These are phyloP conservation scores for Limanda limanda DNA, from an alignment of 2,113 vertebrate genomes.

Conservation along the genomic window DNA sequence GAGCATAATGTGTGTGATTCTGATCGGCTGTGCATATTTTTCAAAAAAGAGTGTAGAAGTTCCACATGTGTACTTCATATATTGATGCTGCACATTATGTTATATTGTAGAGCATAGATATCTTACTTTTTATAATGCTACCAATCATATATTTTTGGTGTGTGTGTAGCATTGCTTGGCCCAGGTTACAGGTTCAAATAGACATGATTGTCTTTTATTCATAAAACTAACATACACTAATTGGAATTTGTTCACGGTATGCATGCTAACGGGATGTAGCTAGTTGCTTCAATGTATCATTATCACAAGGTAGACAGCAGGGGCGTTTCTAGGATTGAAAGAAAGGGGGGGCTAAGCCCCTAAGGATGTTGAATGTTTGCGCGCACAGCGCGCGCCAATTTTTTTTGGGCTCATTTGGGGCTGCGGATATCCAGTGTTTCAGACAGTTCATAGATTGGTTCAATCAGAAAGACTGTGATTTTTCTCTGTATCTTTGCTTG, in stretches of 20 bases:
- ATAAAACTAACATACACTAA: neutral
- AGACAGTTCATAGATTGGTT: too few relatives aligned
- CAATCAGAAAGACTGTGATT: too few relatives aligned
- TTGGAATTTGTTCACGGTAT: neutral
- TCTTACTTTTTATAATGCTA: neutral
- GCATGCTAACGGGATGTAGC: too few relatives aligned
- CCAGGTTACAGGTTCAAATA: neutral
- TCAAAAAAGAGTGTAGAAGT: neutral
- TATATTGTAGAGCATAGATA: neutral
- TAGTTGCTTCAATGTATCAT: neutral
- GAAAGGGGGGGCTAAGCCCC: too few relatives aligned
- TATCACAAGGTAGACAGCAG: neutral
- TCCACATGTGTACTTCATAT: neutral
- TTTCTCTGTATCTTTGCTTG: too few relatives aligned
- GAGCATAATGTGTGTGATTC: slow-evolving; percentile 9
- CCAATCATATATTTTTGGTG: neutral
- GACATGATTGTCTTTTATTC: neutral
- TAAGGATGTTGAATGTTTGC: too few relatives aligned
- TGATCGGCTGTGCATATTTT: neutral
- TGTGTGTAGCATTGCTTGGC: neutral
- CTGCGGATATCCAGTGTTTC: too few relatives aligned
- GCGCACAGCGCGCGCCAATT: too few relatives aligned
- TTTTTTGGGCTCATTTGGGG: too few relatives aligned
- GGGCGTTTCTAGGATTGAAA: too few relatives aligned
- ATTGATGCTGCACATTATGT: neutral